Evolutionary conservation across 2,113 vertebrate genomes (phyloP).

Genomic region (Corvus cornix): DNA sequence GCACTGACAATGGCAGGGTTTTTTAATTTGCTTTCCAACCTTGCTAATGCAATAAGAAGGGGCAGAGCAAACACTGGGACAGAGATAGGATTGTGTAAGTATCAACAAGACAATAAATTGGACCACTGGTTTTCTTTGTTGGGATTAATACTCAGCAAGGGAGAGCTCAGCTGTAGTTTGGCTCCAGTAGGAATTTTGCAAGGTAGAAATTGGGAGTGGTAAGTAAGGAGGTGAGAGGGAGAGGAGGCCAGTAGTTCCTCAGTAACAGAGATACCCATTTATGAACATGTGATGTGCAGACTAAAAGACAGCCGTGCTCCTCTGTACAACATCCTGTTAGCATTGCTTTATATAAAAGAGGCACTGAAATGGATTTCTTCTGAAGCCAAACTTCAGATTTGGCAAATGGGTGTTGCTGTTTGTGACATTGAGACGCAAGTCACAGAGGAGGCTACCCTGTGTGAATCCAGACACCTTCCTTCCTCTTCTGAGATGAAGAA

Average conservation of each 20-base stretch:
- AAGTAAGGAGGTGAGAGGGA: neutral
- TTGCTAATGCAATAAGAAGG: neutral
- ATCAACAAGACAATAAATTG: neutral
- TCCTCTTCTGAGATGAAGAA: neutral
- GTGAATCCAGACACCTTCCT: neutral
- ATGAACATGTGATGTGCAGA: neutral
- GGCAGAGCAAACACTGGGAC: neutral
- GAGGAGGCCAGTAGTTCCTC: neutral
- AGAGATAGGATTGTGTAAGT: neutral
- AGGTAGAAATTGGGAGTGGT: neutral
- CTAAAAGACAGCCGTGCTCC: neutral
- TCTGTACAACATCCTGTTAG: neutral
- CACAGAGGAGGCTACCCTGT: neutral
- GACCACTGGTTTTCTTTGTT: neutral
- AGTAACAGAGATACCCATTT: neutral
- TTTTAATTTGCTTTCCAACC: constrained; percentile 27
- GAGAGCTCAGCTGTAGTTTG: neutral
- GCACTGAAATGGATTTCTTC: neutral
- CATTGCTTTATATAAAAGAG: neutral
- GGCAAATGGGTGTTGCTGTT: neutral
- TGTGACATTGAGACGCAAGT: neutral
- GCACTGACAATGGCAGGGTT: neutral
- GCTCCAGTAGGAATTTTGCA: neutral
- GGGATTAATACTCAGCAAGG: neutral
- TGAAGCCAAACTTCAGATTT: neutral